These are phyloP conservation scores for Lates japonicus DNA, from an alignment of 2,797 vertebrate species.

Conservation along the genomic window DNA sequence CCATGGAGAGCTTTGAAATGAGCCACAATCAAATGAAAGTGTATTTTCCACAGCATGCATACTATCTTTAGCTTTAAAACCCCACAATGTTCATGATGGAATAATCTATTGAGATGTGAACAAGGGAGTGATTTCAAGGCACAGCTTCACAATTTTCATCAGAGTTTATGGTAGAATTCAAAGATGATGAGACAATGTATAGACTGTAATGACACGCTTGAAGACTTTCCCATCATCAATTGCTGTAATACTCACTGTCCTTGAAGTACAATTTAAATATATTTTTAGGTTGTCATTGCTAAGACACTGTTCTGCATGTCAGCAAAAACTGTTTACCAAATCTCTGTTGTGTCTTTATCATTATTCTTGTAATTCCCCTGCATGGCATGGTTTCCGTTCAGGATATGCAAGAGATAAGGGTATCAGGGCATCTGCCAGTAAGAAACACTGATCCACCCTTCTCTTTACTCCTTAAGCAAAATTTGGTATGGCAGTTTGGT, in stretches of 20 bases:
- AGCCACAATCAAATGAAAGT: neutral
- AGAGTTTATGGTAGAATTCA: neutral
- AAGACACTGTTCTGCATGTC: neutral
- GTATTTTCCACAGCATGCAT: neutral
- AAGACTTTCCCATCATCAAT: neutral
- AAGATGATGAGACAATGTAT: neutral
- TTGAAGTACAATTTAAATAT: neutral
- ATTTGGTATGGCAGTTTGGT: neutral
- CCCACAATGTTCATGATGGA: neutral
- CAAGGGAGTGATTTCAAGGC: neutral
- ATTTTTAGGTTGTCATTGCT: neutral
- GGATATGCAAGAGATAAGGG: neutral
- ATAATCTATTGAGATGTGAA: neutral
- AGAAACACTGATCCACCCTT: constrained; percentile 14
- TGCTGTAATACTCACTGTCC: neutral
- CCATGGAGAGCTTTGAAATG: neutral
- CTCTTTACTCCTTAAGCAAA: neutral
- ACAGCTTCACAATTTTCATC: constrained; percentile 3
- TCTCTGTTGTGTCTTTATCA: neutral
- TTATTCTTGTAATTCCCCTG: constrained; percentile 11
- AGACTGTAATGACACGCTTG: neutral
- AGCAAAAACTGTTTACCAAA: constrained; percentile 5
- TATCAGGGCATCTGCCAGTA: neutral
- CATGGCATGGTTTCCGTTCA: neutral
- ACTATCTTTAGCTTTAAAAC: neutral